These are phyloP conservation scores for Channa maculata DNA, from an alignment of 2,113 vertebrate species.

Conservation along the genomic window DNA sequence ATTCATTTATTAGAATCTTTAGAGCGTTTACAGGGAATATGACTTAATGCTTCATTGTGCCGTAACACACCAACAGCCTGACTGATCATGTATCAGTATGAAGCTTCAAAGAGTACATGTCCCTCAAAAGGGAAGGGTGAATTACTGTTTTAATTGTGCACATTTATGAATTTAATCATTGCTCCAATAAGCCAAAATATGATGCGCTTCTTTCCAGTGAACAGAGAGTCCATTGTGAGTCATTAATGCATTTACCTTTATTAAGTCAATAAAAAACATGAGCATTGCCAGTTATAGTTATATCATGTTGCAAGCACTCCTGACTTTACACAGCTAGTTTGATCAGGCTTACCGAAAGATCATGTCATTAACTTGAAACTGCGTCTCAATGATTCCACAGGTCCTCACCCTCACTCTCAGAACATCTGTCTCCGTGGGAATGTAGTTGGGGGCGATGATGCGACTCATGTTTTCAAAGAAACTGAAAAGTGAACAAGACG, in stretches of 20 bases:
- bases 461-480: constrained; percentile 83
- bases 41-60: background rate
- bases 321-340: background rate
- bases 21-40: background rate
- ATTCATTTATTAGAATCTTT: background rate
- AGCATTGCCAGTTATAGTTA: background rate
- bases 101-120: background rate
- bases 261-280: background rate
- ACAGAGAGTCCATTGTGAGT: background rate
- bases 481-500: constrained; percentile 48
- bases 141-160: constrained; percentile 31
- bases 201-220: background rate
- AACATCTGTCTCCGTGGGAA: constrained; percentile 79
- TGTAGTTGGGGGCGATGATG: constrained; percentile 79
- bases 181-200: background rate
- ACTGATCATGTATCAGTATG: background rate
- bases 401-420: constrained; percentile 82
- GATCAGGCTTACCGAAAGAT: constrained; percentile 76
- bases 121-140: background rate
- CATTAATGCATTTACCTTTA: background rate
- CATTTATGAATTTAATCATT: background rate
- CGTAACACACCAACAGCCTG: background rate
- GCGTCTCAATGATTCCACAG: constrained; percentile 81
- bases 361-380: constrained; percentile 74
- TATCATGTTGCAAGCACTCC: background rate